Evolutionary conservation across 2,888 invertebrate species (phyloP).

Genomic region (Clepsis dumicolana): DNA sequence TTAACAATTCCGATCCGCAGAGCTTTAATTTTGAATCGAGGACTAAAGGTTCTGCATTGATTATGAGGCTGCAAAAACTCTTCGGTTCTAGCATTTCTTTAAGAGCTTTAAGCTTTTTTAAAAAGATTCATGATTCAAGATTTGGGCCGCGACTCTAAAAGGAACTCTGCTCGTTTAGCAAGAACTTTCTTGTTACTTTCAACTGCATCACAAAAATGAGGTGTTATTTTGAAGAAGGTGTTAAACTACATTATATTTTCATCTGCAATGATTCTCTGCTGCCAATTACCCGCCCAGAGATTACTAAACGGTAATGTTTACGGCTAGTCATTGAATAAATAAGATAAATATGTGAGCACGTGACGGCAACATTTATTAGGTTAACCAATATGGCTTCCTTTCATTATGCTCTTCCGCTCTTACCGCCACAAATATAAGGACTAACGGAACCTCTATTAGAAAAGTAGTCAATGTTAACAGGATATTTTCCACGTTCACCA

Average conservation of each 20-base stretch:
- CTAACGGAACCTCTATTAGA: constrained; percentile 24
- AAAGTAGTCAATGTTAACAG: constrained; percentile 54
- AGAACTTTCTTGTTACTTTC: not conserved
- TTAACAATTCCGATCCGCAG: not conserved
- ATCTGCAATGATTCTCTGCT: no score
- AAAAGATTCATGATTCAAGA: constrained; percentile 2
- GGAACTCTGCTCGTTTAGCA: not conserved
- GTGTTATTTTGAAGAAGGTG: no score
- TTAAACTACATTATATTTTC: no score
- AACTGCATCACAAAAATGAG: not conserved
- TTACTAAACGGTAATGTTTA: not conserved
- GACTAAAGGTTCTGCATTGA: not conserved
- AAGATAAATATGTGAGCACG: constrained; percentile 6
- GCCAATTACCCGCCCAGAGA: not conserved
- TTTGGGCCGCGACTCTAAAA: not conserved
- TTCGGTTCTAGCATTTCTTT: not conserved
- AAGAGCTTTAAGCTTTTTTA: constrained; percentile 1
- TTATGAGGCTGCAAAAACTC: constrained; percentile 9
- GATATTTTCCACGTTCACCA: constrained; percentile 68
- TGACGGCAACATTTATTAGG: not conserved
- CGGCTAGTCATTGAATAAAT: not conserved
- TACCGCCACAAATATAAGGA: not conserved
- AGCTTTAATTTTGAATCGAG: not conserved
- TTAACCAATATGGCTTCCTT: not conserved
- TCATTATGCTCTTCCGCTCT: not conserved